Base-by-base conservation (phyloP, 1,140 invertebrate genomes). In the Zaprionus inermis region DNA sequence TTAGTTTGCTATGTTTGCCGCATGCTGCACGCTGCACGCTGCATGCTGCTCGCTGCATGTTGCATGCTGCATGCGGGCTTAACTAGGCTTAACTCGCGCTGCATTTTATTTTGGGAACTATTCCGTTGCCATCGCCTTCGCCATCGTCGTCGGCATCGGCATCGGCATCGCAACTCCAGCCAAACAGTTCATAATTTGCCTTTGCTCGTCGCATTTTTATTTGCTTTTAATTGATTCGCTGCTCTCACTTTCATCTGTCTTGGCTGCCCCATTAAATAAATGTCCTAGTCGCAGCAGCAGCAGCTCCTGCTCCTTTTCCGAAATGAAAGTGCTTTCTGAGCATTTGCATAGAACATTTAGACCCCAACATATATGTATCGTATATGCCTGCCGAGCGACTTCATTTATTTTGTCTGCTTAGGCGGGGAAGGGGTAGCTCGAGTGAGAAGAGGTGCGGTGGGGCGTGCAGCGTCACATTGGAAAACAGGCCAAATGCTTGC, bases 261-360 rank as follows among this genome's bases (percentile, higher is more conserved):
- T 68, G 58, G 36, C 0, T 61, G 56, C 66, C 5, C 3, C 70
- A 83, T 83, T 79, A 79, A 76, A 41, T 77, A 66, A 72, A 83
- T 83, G 68, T 83, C 77, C 77, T 76, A 76, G 79, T 54, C 66
- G 9, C 20, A 28, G 60, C 41, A 51, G 51, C 63, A 32, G 24
- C 10, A 11, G 32, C 63, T 67, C 44, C 7, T 56, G 28, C 11
- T 34, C 16, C 24, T 28, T 44, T 56, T 30, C 32, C 58, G 69
- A 89, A 83, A 88, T 86, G 79, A 86, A 86, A 86, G 76, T 83
- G 79, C 72, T 89, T 78, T 76, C 70, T 61, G 70, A 79, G 72
- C 80, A 88, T 88, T 88, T 83, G 89, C 84, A 88, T 88, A 89
- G 76, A 44, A 78, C 78, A 83, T 89, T 88, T 83, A 76, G 77